These are phyloP conservation scores for Sericinus montela DNA, from an alignment of 2,888 invertebrate species.

Conservation along the genomic window DNA sequence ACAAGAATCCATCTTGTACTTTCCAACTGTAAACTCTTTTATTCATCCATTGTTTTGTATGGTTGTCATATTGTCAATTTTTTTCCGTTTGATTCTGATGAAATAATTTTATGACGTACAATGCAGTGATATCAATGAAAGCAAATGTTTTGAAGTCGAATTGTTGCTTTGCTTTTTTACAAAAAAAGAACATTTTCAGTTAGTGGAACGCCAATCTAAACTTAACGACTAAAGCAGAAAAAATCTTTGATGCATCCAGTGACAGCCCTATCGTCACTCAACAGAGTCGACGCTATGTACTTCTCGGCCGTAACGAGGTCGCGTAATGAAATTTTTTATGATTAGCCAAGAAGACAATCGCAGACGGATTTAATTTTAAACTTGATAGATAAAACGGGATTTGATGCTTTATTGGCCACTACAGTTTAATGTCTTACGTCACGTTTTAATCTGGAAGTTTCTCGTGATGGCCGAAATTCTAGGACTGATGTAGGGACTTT, in stretches of 20 bases:
- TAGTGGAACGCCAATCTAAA: no score
- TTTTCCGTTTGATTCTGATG: no score
- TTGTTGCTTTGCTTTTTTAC: no score
- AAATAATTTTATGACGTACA: no score
- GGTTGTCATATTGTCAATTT: conserved; percentile 28
- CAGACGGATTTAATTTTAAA: conserved; percentile 54
- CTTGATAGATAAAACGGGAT: conserved; percentile 8
- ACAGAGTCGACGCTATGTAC: conserved; percentile 7
- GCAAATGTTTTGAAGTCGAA: no score
- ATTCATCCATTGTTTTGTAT: conserved; percentile 17
- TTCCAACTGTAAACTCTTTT: conserved; percentile 18
- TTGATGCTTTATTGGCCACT: conserved; percentile 24
- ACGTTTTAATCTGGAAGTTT: conserved; percentile 23
- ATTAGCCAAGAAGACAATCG: conserved; percentile 51
- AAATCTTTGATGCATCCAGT: not conserved
- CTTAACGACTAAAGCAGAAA: no score
- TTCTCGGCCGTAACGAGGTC: conserved; percentile 28
- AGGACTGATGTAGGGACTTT: conserved; percentile 36
- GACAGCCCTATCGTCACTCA: conserved; percentile 13
- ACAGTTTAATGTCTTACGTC: conserved; percentile 25
- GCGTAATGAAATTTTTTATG: conserved; percentile 51
- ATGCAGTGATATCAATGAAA: no score
- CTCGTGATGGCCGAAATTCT: conserved; percentile 26
- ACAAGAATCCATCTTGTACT: conserved; percentile 17
- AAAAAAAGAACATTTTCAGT: no score